These are phyloP conservation scores for Pocota personata DNA, from an alignment of 2,888 invertebrate species.

Conservation along the genomic window DNA sequence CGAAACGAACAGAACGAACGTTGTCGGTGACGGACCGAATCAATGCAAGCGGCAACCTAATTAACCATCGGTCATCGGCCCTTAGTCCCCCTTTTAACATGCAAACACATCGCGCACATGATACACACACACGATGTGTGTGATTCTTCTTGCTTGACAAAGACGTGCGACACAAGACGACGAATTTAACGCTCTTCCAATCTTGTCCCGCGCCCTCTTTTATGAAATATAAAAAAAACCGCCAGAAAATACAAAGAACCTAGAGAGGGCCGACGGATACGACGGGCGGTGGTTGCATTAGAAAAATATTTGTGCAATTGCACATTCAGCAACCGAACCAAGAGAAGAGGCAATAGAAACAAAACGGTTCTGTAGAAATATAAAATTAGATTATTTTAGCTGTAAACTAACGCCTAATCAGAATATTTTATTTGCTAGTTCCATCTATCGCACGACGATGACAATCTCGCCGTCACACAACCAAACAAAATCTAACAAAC, in stretches of 20 bases:
- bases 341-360: conserved; percentile 36
- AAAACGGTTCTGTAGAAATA: conserved; percentile 68
- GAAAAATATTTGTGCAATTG: conserved; percentile 23
- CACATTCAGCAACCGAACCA: conserved; percentile 30
- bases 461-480: conserved; percentile 41
- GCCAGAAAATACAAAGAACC: conserved; percentile 40
- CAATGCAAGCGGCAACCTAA: conserved; percentile 73
- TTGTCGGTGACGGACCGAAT: conserved; percentile 67
- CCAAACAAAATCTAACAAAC: conserved; percentile 14
- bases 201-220: too few species aligned
- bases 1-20: not conserved
- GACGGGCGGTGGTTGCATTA: not conserved
- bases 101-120: conserved; percentile 40
- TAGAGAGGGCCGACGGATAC: conserved; percentile 26
- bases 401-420: conserved; percentile 73
- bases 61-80: conserved; percentile 73
- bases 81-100: conserved; percentile 56
- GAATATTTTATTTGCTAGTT: conserved; percentile 67
- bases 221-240: not conserved
- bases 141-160: conserved; percentile 53
- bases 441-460: conserved; percentile 41
- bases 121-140: not conserved
- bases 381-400: conserved; percentile 73
- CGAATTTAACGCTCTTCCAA: conserved; percentile 76
- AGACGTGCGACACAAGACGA: conserved; percentile 77